Evolutionary conservation across 2,888 invertebrate species (phyloP).

Genomic region (Neoascia interrupta): DNA sequence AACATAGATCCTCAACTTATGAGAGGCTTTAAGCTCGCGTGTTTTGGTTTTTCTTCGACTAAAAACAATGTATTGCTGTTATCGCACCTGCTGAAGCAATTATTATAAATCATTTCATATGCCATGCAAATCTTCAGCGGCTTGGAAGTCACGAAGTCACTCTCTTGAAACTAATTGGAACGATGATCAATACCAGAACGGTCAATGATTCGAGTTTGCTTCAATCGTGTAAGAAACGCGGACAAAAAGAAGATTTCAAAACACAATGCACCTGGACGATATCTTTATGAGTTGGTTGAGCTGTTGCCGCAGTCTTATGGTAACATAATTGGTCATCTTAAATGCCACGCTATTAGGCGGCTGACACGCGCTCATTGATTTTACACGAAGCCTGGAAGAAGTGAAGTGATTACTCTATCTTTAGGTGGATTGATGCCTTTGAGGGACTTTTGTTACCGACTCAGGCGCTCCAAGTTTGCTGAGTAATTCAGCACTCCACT

Average conservation of each 20-base stretch:
- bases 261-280: neutral
- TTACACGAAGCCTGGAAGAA: conserved; percentile 45
- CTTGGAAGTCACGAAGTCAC: conserved; percentile 41
- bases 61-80: conserved; percentile 23
- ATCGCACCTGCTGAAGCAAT: conserved; percentile 46
- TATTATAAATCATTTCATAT: conserved; percentile 68
- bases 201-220: conserved; percentile 58
- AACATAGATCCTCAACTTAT: conserved; percentile 20
- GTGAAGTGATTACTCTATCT: conserved; percentile 14
- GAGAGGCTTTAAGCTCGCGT: conserved; percentile 40
- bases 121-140: conserved; percentile 52
- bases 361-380: conserved; percentile 54
- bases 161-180: conserved; percentile 64
- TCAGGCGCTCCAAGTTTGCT: conserved; percentile 48
- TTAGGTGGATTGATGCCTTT: conserved; percentile 16
- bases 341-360: conserved; percentile 59
- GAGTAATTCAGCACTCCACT: neutral
- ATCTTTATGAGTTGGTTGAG: conserved; percentile 7
- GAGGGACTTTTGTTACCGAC: conserved; percentile 18
- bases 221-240: neutral
- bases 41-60: conserved; percentile 15
- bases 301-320: conserved; percentile 27
- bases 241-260: neutral
- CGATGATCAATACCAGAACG: conserved; percentile 70
- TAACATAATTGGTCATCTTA: conserved; percentile 60